These are phyloP conservation scores for Octopus sinensis DNA, from an alignment of 1,140 invertebrate genomes.

Conservation along the genomic window DNA sequence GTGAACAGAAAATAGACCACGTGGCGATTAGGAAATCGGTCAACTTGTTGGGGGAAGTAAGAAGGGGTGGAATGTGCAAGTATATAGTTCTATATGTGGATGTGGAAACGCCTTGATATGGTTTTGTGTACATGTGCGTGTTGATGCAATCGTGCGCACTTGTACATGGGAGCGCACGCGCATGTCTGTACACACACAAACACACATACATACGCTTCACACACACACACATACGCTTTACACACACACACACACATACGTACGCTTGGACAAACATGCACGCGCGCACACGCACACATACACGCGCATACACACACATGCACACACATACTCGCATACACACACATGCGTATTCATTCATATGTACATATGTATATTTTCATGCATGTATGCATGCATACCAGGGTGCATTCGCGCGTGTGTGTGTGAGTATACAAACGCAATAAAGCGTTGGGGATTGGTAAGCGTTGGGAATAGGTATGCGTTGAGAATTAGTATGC, in stretches of 20 bases:
- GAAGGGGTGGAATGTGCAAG: not conserved
- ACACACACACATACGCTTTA: not conserved
- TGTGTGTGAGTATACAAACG: not conserved
- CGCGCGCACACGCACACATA: not conserved
- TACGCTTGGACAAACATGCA: not conserved
- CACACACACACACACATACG: not conserved
- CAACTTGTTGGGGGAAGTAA: not conserved
- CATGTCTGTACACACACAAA: conserved; percentile 13
- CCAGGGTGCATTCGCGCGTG: not conserved
- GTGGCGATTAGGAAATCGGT: too few species aligned
- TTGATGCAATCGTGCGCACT: not conserved
- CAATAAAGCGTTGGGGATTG: not conserved
- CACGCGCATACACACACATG: not conserved
- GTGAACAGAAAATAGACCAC: too few species aligned
- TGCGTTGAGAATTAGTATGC: too few species aligned
- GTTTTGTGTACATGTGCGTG: not conserved
- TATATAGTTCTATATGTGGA: not conserved
- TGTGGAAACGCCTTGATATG: not conserved
- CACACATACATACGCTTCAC: conserved; percentile 8
- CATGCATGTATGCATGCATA: not conserved
- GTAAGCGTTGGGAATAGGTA: too few species aligned
- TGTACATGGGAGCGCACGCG: not conserved
- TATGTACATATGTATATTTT: not conserved
- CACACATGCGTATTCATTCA: not conserved
- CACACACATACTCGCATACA: not conserved